phyloP scores from a whole-genome alignment of 1,140 invertebrate species.

The Bombus polaris region DNA sequence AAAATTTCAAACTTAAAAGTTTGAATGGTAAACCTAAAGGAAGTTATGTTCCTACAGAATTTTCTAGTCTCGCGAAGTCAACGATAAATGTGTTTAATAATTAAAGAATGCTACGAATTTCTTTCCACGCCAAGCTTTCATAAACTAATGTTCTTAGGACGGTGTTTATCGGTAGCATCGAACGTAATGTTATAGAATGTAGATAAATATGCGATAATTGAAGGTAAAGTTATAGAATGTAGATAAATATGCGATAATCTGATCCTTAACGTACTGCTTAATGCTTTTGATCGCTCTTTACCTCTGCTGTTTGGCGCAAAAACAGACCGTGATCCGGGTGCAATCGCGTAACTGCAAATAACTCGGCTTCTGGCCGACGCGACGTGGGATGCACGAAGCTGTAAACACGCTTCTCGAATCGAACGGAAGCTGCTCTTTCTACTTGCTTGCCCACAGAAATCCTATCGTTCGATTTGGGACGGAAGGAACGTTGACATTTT shows the following conservation, averaged over 20 bases:
- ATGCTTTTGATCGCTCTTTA: slow-evolving; percentile 14
- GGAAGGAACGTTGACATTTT: neutral
- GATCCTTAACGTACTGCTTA: slow-evolving; percentile 32
- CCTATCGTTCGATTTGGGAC: neutral
- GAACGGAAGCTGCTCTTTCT: slow-evolving; percentile 17
- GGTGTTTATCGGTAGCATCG: neutral
- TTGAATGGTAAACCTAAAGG: no score
- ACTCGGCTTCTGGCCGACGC: slow-evolving; percentile 59
- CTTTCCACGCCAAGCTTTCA: neutral
- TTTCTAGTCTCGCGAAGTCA: no score
- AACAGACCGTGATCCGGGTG: slow-evolving; percentile 61
- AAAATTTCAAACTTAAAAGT: neutral
- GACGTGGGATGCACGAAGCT: slow-evolving; percentile 47
- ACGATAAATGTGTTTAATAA: neutral
- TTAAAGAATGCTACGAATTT: neutral
- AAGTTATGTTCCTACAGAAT: no score
- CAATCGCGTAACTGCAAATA: slow-evolving; percentile 67
- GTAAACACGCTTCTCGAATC: slow-evolving; percentile 58
- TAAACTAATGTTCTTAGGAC: neutral
- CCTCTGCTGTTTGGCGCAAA: slow-evolving; percentile 51
- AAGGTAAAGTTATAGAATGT: neutral
- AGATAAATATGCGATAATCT: slow-evolving; percentile 30
- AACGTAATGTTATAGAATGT: neutral
- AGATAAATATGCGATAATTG: neutral
- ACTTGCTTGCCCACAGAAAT: slow-evolving; percentile 5